These are phyloP conservation scores for Oscheius myriophilus DNA, from an alignment of 2,888 invertebrate species.

Conservation along the genomic window DNA sequence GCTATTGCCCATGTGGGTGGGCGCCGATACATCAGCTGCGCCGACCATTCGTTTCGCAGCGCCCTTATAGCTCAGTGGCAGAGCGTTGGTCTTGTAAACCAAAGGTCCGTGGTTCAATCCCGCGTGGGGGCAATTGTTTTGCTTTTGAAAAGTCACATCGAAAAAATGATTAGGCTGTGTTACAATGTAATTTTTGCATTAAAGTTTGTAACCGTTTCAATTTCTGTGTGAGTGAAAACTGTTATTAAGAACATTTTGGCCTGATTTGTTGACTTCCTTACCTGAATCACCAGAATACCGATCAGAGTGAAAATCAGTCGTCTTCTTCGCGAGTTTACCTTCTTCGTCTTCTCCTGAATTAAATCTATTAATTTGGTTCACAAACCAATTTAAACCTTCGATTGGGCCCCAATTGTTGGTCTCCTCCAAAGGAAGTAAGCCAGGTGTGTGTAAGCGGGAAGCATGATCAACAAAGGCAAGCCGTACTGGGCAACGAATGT, in stretches of 20 bases:
- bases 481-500: conserved; percentile 48
- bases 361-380: too few species aligned
- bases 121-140: not conserved
- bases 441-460: conserved; percentile 46
- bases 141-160: not conserved
- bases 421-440: conserved; percentile 47
- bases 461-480: conserved; percentile 47
- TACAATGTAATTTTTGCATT: too few species aligned
- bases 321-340: conserved; percentile 31
- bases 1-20: not conserved
- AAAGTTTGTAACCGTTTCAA: too few species aligned
- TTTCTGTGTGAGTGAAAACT: too few species aligned
- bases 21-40: too few species aligned
- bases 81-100: conserved; percentile 52
- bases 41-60: too few species aligned
- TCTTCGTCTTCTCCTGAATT: conserved; percentile 32
- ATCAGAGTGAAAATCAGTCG: conserved; percentile 44
- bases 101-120: conserved; percentile 35
- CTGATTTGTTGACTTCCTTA: not conserved
- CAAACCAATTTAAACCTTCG: too few species aligned
- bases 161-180: too few species aligned
- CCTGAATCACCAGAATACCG: conserved; percentile 38
- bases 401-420: conserved; percentile 45
- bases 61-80: conserved; percentile 53
- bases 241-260: too few species aligned